Conservation (phyloP, 2,113 vertebrate species). For the Hystrix brachyura region DNA sequence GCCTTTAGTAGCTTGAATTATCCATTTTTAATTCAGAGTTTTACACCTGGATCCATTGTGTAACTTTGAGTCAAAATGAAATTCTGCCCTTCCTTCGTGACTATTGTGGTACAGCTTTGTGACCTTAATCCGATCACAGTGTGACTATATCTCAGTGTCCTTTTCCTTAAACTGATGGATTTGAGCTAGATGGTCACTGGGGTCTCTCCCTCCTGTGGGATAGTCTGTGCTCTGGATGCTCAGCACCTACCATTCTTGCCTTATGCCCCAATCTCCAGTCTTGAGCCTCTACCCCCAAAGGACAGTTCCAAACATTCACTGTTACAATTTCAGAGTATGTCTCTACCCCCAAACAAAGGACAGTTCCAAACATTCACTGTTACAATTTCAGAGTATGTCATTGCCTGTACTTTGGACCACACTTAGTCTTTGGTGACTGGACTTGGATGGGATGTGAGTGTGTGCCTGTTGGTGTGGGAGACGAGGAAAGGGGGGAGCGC, state of each 20-base stretch:
- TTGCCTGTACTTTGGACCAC: background rate
- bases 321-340: background rate
- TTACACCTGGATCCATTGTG: slow-evolving; percentile 8
- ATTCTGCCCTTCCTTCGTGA: background rate
- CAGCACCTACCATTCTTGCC: background rate
- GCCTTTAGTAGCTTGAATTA: background rate
- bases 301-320: background rate
- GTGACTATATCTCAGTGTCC: background rate
- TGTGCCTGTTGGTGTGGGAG: accelerated
- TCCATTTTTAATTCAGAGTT: slow-evolving; percentile 23
- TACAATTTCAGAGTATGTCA: background rate
- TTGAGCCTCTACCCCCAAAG: too few relatives aligned
- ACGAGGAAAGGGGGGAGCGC: background rate
- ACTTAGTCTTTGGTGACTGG: background rate
- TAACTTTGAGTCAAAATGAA: slow-evolving; percentile 38
- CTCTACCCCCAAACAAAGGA: background rate
- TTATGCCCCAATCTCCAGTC: background rate
- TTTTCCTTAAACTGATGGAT: background rate
- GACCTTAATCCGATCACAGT: background rate
- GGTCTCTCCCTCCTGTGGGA: background rate
- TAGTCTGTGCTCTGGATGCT: background rate
- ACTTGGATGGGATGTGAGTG: background rate
- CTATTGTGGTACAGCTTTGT: background rate
- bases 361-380: background rate
- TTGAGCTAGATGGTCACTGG: background rate